Evolutionary conservation across 2,797 vertebrate genomes (phyloP), one percentile per base, ranked within the genome.

Genomic region (Myotis myotis): DNA sequence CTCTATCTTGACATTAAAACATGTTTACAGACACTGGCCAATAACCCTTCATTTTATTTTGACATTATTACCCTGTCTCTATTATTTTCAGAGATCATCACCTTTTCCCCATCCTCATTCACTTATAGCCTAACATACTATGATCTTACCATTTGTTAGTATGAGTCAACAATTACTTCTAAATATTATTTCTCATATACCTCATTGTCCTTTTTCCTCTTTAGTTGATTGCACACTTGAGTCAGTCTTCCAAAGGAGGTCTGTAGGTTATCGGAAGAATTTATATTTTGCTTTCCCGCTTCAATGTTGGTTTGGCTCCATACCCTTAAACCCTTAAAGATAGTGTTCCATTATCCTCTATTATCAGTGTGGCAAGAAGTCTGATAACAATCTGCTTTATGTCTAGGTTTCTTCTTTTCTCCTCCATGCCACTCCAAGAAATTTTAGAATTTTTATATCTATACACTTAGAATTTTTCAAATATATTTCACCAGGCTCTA

Each of bases 21-120:
- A 1, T 66, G 62, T 79, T 96, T 62, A 91, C 71, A 97, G 93
- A 95, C 23, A 74, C 33, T 84, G 41, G 6, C 88, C 90, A 76
- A 89, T 83, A 84, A 30, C 95, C 92, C 60, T 97, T 97, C 53
- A 5, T 78, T 15, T 96, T 92, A 93, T 91, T 92, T 93, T 89
- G 84, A 83, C 53, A 66, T 64, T 87, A 11, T 94, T 96, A 95
- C 8, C 80, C 89, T 23, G 17, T 89, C 92, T 97, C 82, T 66
- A 12, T 86, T 64, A 38, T 55, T 66, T 88, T 88, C 53, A 30
- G 47, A 91, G 17, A 71, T 44, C 3, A 78, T 13, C 1, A 49
- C 4, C 1, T 47, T 19, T 19, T 9, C 71, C 44, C 30, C 30
- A 41, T 41, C 15, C 49, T n/a, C 38, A 55, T 57, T 66, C 72